phyloP scores from a whole-genome alignment of 2,113 vertebrate genomes.

The Patagioenas fasciata region DNA sequence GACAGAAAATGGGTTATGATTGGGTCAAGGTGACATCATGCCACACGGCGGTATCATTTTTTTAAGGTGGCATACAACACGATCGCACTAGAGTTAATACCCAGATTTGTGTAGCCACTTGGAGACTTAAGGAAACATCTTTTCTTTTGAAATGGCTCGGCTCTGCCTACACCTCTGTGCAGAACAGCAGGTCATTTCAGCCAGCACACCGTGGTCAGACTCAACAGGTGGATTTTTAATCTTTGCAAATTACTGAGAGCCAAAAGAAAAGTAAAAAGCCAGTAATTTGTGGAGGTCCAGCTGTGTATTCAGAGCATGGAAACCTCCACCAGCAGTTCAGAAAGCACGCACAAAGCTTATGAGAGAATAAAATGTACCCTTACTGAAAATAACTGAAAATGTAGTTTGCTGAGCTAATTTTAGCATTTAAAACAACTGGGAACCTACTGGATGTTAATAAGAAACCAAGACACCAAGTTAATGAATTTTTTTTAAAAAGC shows the following conservation, averaged over 20 bases:
- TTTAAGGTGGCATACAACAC: slow-evolving; percentile 43
- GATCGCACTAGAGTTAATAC: neutral
- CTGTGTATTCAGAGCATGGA: neutral
- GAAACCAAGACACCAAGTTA: neutral
- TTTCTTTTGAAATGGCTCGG: neutral
- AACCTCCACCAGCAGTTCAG: neutral
- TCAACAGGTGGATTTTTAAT: neutral
- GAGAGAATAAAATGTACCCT: neutral
- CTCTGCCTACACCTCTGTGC: neutral
- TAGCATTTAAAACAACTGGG: neutral
- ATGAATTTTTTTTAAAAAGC: neutral
- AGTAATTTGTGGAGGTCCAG: neutral
- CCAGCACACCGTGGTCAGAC: neutral
- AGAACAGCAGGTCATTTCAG: neutral
- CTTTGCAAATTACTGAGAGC: neutral
- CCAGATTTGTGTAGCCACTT: neutral
- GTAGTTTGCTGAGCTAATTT: neutral
- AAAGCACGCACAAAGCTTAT: neutral
- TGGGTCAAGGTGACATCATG: slow-evolving; percentile 79
- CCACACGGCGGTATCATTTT: slow-evolving; percentile 2
- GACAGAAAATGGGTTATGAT: slow-evolving; percentile 68
- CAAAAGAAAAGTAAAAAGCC: neutral
- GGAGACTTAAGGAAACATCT: neutral
- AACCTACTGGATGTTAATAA: neutral
- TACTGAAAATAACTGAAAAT: neutral